Percentiles rank a stretch among this genome's conserved stretches.
These are phyloP conservation scores for Hassar affinis DNA, from an alignment of 2,113 vertebrate genomes.

Conservation along the genomic window DNA sequence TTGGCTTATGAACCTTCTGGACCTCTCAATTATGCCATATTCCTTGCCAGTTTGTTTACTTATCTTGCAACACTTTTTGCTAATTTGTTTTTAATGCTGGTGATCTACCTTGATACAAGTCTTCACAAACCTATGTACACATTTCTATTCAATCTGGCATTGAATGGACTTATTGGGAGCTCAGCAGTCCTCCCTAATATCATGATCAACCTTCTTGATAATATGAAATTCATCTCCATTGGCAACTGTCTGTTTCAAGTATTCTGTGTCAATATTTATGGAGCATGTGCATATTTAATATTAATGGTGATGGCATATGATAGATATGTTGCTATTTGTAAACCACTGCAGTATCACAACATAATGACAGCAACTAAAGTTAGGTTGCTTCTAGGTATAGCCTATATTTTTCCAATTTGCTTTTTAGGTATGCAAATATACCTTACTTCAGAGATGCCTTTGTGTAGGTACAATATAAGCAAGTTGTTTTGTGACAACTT, in stretches of 20 bases:
- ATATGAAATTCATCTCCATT: conserved; percentile 42
- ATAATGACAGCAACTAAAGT: conserved; percentile 54
- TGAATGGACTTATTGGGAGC: conserved; percentile 60
- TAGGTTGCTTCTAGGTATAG: conserved; percentile 44
- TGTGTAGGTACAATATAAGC: conserved; percentile 52
- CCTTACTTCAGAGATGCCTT: conserved; percentile 53
- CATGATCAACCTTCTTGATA: conserved; percentile 55
- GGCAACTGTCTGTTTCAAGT: conserved; percentile 59
- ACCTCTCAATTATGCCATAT: conserved; percentile 45
- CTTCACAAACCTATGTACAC: conserved; percentile 64
- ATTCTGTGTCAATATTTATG: conserved; percentile 57
- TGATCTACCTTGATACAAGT: conserved; percentile 56
- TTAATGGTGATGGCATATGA: conserved; percentile 69
- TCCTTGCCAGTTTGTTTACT: conserved; percentile 48
- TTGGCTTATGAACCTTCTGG: conserved; percentile 54
- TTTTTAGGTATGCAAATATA: conserved; percentile 47
- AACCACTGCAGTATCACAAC: conserved; percentile 62
- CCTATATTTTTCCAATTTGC: conserved; percentile 50
- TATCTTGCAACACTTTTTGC: conserved; percentile 53
- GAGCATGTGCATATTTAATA: conserved; percentile 54
- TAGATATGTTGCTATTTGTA: conserved; percentile 66
- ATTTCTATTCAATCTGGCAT: conserved; percentile 60
- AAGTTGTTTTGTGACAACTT: conserved; percentile 66
- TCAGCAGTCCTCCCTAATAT: conserved; percentile 57
- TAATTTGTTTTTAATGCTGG: conserved; percentile 52